A percentile compares a stretch with the other conserved stretches of the same genome.
Conservation (phyloP, 2,113 vertebrate species). For the cattle (Bos taurus) region DNA sequence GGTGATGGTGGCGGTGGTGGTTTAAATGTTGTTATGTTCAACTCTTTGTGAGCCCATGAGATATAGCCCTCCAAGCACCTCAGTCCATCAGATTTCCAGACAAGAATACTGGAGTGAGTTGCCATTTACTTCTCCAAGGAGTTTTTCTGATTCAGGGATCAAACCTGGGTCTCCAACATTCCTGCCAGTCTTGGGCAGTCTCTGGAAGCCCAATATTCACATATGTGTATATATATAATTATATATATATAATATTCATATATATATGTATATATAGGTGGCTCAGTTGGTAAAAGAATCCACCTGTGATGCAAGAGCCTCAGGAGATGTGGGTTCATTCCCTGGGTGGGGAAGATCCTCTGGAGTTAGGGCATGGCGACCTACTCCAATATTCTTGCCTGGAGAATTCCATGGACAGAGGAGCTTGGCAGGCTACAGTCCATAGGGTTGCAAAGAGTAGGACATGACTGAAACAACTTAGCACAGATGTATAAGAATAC, state of each 20-base stretch:
- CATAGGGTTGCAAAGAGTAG: background rate
- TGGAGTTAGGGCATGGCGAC: background rate
- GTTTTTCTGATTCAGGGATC: background rate
- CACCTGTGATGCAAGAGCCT: background rate
- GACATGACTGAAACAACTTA: background rate
- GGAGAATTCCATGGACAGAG: background rate
- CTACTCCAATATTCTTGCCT: background rate
- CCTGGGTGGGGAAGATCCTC: background rate
- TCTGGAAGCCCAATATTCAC: background rate
- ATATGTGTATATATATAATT: background rate
- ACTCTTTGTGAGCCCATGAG: background rate
- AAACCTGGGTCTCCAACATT: background rate
- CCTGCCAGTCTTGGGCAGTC: too few species aligned
- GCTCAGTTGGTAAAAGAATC: background rate
- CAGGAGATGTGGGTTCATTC: background rate
- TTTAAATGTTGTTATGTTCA: background rate
- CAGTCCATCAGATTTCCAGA: background rate
- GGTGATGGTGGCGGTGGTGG: fast-evolving
- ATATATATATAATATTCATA: background rate
- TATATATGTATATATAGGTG: background rate
- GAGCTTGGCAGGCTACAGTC: background rate
- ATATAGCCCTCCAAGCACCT: background rate
- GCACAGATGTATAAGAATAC: background rate
- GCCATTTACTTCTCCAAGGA: background rate
- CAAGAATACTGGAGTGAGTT: background rate